These are phyloP conservation scores for Margarornis squamiger DNA, from an alignment of 2,797 vertebrate genomes.

Conservation along the genomic window DNA sequence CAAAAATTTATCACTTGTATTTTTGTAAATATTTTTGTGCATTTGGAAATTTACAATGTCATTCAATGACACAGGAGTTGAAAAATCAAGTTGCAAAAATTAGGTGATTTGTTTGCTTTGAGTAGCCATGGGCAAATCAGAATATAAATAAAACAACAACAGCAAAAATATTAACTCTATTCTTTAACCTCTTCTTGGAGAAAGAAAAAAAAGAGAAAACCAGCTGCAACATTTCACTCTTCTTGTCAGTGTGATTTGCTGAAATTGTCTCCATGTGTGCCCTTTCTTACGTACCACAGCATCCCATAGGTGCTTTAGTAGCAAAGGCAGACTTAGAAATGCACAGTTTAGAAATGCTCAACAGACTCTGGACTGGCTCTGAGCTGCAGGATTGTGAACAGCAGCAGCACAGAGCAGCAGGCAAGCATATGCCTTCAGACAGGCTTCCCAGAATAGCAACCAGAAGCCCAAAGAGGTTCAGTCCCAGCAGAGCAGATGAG, in stretches of 20 bases:
- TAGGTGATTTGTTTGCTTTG: not conserved
- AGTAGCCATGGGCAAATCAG: not conserved
- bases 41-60: not conserved
- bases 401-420: not conserved
- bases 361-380: not conserved
- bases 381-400: not conserved
- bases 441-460: not conserved
- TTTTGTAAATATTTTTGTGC: not conserved
- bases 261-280: fast-evolving
- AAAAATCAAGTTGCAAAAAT: not conserved
- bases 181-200: not conserved
- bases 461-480: not conserved
- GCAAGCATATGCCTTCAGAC: not conserved
- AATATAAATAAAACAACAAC: not conserved
- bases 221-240: not conserved
- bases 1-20: no score
- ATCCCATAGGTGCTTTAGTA: not conserved
- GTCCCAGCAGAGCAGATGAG: not conserved
- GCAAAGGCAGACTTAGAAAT: not conserved
- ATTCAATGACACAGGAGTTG: not conserved
- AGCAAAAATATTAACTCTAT: not conserved
- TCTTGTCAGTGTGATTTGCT: not conserved
- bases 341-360: not conserved
- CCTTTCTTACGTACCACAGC: not conserved
- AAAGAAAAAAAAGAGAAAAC: not conserved